These are phyloP conservation scores for Molorchus minor DNA, from an alignment of 2,888 invertebrate genomes.

Conservation along the genomic window DNA sequence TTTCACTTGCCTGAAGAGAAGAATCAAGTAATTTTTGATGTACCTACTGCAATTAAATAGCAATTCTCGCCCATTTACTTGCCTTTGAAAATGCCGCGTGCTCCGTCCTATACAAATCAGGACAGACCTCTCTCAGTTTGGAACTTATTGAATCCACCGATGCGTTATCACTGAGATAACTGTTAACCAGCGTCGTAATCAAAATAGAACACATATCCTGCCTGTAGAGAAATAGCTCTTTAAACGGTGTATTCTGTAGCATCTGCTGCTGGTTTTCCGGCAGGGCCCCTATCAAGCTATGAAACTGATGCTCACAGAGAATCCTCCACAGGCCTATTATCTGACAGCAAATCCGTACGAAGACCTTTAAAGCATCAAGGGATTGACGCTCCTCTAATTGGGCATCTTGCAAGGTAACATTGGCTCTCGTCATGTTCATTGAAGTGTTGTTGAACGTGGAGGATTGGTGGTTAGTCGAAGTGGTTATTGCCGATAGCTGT, in stretches of 20 bases:
- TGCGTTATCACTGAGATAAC: slow-evolving; percentile 94
- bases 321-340: slow-evolving; percentile 90
- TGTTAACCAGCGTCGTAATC: slow-evolving; percentile 86
- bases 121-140: slow-evolving; percentile 89
- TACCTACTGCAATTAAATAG: not conserved
- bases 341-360: slow-evolving; percentile 79
- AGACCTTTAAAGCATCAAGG: slow-evolving; percentile 75
- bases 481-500: slow-evolving; percentile 55
- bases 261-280: slow-evolving; percentile 73
- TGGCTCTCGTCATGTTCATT: slow-evolving; percentile 43
- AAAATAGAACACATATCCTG: slow-evolving; percentile 80
- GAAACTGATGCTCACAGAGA: slow-evolving; percentile 90
- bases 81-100: slow-evolving; percentile 97
- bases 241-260: slow-evolving; percentile 72
- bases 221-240: slow-evolving; percentile 81
- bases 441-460: slow-evolving; percentile 43
- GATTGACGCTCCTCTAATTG: slow-evolving; percentile 78
- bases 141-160: slow-evolving; percentile 91
- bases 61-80: slow-evolving; percentile 44
- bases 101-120: slow-evolving; percentile 91
- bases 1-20: slow-evolving; percentile 79
- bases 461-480: slow-evolving; percentile 18
- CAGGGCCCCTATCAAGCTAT: slow-evolving; percentile 76
- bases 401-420: slow-evolving; percentile 61
- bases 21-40: not conserved